Evolutionary conservation across 2,888 invertebrate genomes (phyloP).

Genomic region (Drosophila prostipennis): DNA sequence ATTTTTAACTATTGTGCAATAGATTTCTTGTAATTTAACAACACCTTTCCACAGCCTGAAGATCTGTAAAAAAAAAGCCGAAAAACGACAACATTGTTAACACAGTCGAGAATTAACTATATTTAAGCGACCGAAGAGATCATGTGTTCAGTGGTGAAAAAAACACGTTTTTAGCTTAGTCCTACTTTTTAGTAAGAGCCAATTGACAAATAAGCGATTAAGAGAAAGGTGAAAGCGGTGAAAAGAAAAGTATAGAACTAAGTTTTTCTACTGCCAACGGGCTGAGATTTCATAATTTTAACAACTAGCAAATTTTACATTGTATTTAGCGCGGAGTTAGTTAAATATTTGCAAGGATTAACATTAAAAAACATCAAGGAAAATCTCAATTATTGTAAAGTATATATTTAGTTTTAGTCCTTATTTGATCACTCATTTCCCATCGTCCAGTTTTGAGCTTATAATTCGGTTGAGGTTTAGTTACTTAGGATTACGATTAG

Average conservation of each 20-base stretch:
- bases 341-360: slow-evolving; percentile 65
- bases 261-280: slow-evolving; percentile 54
- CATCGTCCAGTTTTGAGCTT: slow-evolving; percentile 31
- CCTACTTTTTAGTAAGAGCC: slow-evolving; percentile 66
- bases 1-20: slow-evolving; percentile 59
- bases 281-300: slow-evolving; percentile 60
- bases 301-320: slow-evolving; percentile 69
- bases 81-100: slow-evolving; percentile 24
- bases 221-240: slow-evolving; percentile 40
- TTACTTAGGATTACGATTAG: slow-evolving; percentile 48
- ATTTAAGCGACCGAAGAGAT: slow-evolving; percentile 51
- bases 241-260: slow-evolving; percentile 53
- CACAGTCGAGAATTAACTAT: slow-evolving; percentile 28
- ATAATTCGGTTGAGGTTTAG: slow-evolving; percentile 36
- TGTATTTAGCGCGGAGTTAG: slow-evolving; percentile 70
- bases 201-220: slow-evolving; percentile 72
- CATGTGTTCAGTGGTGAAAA: slow-evolving; percentile 56
- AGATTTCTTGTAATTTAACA: slow-evolving; percentile 24
- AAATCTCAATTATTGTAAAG: slow-evolving; percentile 56
- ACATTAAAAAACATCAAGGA: slow-evolving; percentile 27
- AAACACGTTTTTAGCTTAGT: slow-evolving; percentile 58
- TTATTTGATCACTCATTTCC: slow-evolving; percentile 10
- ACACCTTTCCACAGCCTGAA: slow-evolving; percentile 5
- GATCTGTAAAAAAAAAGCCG: slow-evolving; percentile 4
- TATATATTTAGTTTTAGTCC: slow-evolving; percentile 29